A percentile compares a stretch with the other conserved stretches of the same genome.
phyloP scores from a whole-genome alignment of 2,888 invertebrate genomes.

The Phengaris alcon region DNA sequence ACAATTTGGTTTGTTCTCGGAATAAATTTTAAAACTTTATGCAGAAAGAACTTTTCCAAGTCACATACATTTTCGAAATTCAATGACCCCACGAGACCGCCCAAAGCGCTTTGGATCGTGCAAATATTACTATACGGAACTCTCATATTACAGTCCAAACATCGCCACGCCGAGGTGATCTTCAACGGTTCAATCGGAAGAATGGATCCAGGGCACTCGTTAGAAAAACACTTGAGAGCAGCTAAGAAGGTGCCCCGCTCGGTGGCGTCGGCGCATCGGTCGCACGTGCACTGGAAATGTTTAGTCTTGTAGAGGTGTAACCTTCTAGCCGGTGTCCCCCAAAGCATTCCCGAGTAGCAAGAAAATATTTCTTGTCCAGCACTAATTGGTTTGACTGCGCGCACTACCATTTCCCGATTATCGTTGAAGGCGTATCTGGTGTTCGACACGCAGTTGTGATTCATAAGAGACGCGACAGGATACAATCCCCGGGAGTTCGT shows the following conservation, averaged over 20 bases:
- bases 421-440: constrained; percentile 81
- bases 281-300: constrained; percentile 83
- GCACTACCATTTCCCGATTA: constrained; percentile 79
- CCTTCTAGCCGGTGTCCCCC: constrained; percentile 83
- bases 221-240: constrained; percentile 78
- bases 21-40: constrained; percentile 74
- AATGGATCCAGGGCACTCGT: constrained; percentile 75
- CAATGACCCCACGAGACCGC: constrained; percentile 75
- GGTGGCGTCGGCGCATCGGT: constrained; percentile 82
- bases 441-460: constrained; percentile 85
- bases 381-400: constrained; percentile 78
- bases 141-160: constrained; percentile 73
- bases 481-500: constrained; percentile 82
- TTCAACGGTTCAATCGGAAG: constrained; percentile 79
- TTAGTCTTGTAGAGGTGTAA: constrained; percentile 82
- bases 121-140: constrained; percentile 75
- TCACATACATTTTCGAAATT: constrained; percentile 72
- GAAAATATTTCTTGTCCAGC: constrained; percentile 82
- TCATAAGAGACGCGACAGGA: constrained; percentile 83
- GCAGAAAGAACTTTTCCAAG: constrained; percentile 77
- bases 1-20: constrained; percentile 81
- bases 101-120: constrained; percentile 72
- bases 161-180: constrained; percentile 78
- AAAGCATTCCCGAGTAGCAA: constrained; percentile 82
- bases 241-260: constrained; percentile 81